Percentiles rank a stretch among this genome's conserved stretches.
Evolutionary conservation across 1,140 invertebrate genomes (phyloP).

Genomic region (Lordiphosa collinella): DNA sequence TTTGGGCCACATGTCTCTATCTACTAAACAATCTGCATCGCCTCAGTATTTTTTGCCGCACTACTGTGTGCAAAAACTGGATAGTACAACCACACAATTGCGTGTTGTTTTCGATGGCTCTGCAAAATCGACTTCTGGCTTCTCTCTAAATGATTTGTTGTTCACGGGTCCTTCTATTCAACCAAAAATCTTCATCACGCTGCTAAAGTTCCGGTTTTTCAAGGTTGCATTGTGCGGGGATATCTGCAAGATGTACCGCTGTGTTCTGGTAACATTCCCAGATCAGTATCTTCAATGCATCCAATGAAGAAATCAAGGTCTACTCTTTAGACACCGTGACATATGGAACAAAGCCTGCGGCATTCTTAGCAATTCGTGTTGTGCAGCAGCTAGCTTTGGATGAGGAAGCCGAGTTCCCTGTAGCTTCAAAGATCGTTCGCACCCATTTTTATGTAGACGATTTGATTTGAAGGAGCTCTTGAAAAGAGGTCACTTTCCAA

Average conservation of each 20-base stretch:
- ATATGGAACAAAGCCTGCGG: slow-evolving; percentile 54
- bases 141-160: not conserved
- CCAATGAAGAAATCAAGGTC: not conserved
- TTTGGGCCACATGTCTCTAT: no score
- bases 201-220: not conserved
- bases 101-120: no score
- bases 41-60: no score
- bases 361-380: slow-evolving; percentile 51
- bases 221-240: slow-evolving; percentile 1
- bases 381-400: slow-evolving; percentile 61
- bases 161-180: not conserved
- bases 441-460: slow-evolving; percentile 36
- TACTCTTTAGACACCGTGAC: slow-evolving; percentile 44
- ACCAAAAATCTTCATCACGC: not conserved
- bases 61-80: no score
- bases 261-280: slow-evolving; percentile 1
- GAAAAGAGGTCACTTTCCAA: not conserved
- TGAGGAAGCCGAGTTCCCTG: slow-evolving; percentile 27
- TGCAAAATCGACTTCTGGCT: slow-evolving; percentile 8
- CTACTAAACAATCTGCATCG: no score
- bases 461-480: slow-evolving; percentile 29
- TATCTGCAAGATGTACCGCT: slow-evolving; percentile 18
- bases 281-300: slow-evolving; percentile 20
- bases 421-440: slow-evolving; percentile 8
- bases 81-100: no score